These are phyloP conservation scores for Lasioglossum lativentre DNA, from an alignment of 2,888 invertebrate species.

Conservation along the genomic window DNA sequence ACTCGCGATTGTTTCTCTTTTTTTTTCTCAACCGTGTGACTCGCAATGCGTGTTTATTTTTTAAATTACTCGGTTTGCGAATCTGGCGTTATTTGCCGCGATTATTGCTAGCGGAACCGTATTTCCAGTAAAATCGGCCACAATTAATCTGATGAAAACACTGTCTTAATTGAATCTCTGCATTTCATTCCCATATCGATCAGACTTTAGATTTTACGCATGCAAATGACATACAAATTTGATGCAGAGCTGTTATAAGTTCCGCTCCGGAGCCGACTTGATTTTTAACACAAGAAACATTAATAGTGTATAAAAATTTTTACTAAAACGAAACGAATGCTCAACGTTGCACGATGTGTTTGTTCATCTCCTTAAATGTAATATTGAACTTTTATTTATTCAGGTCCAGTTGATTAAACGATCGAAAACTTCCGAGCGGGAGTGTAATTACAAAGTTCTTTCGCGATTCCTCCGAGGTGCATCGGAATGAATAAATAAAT, in stretches of 20 bases:
- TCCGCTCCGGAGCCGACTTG: background rate
- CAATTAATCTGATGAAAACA: background rate
- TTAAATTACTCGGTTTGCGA: background rate
- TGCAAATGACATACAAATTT: background rate
- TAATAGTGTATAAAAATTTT: background rate
- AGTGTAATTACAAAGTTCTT: conserved; percentile 13
- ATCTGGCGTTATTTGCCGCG: background rate
- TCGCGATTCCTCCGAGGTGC: background rate
- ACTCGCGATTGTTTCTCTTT: conserved; percentile 6
- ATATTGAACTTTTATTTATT: background rate
- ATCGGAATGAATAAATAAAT: background rate
- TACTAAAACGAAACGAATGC: background rate
- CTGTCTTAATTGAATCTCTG: background rate
- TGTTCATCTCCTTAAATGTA: no score
- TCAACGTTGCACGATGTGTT: background rate
- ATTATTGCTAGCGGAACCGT: background rate
- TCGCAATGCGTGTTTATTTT: conserved; percentile 9
- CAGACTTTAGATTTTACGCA: background rate
- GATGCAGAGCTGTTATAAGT: background rate
- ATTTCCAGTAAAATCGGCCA: conserved; percentile 3
- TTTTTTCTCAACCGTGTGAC: background rate
- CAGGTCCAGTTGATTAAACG: background rate
- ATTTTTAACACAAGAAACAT: background rate
- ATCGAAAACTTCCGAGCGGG: background rate
- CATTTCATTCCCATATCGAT: background rate